phyloP scores from a whole-genome alignment of 1,140 invertebrate genomes.

The Gonatopus flavifemur region DNA sequence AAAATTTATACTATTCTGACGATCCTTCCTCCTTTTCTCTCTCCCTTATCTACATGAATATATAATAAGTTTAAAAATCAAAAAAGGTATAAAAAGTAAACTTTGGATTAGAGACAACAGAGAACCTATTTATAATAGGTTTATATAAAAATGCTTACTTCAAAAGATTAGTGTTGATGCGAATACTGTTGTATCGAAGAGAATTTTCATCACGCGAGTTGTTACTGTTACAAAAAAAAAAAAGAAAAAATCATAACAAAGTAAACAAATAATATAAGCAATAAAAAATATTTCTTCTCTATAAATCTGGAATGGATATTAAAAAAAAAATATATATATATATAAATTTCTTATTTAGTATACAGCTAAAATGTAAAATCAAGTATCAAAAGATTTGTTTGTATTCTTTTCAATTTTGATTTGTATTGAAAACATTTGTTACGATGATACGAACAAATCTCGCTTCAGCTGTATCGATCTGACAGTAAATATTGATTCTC shows the following conservation, averaged over 20 bases:
- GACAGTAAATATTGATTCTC: no score
- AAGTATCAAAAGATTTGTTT: no score
- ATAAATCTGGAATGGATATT: background rate
- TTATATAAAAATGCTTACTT: conserved; percentile 37
- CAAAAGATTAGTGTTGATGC: conserved; percentile 32
- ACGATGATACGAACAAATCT: no score
- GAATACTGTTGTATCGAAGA: conserved; percentile 26
- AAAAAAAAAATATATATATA: background rate
- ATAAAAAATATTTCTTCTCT: background rate
- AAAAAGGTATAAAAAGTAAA: conserved; percentile 43
- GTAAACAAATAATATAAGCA: conserved; percentile 25
- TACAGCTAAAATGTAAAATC: no score
- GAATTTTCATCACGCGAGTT: conserved; percentile 29
- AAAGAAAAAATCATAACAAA: conserved; percentile 35
- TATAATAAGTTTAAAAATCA: conserved; percentile 34
- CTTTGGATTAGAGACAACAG: conserved; percentile 41
- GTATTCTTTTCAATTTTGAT: no score
- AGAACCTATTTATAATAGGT: conserved; percentile 45
- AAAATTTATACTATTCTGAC: no score
- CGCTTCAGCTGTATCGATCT: no score
- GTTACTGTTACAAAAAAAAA: no score
- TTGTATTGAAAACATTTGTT: no score
- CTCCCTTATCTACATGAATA: conserved; percentile 20
- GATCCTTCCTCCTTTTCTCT: no score
- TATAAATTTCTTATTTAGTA: conserved; percentile 3